These are phyloP conservation scores for Desoria tigrina DNA, from an alignment of 2,888 invertebrate species.

Conservation along the genomic window DNA sequence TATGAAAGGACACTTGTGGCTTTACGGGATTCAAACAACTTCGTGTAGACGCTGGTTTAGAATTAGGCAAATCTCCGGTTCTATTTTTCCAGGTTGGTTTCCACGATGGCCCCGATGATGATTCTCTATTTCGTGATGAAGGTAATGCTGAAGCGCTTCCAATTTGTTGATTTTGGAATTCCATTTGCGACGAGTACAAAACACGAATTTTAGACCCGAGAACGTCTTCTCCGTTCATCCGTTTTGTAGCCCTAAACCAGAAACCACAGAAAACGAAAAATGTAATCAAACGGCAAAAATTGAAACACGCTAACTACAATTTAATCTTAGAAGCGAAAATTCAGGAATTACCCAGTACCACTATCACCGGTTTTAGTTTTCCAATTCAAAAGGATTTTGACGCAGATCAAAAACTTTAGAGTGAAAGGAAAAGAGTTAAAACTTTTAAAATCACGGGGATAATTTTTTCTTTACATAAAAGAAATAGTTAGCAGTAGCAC, in stretches of 20 bases:
- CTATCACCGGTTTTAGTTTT: not conserved
- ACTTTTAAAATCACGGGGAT: not conserved
- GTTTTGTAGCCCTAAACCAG: conserved; percentile 70
- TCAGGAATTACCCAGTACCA: too few relatives aligned
- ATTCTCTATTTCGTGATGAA: conserved; percentile 9
- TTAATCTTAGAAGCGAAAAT: too few relatives aligned
- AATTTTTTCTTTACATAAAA: conserved; percentile 14
- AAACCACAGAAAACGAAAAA: conserved; percentile 49
- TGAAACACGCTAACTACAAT: too few relatives aligned
- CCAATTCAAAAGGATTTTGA: not conserved
- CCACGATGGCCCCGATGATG: conserved; percentile 20
- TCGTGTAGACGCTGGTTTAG: not conserved
- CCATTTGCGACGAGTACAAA: conserved; percentile 56
- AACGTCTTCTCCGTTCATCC: conserved; percentile 82
- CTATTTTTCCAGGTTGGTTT: conserved; percentile 35
- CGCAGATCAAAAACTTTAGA: conserved; percentile 28
- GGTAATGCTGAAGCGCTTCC: not conserved
- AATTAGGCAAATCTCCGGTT: conserved; percentile 6
- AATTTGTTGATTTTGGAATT: not conserved
- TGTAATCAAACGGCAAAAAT: conserved; percentile 28
- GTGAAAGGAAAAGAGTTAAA: conserved; percentile 1
- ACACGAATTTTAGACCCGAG: conserved; percentile 73
- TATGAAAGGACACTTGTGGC: conserved; percentile 4
- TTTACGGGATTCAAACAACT: not conserved
- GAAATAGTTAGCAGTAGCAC: too few relatives aligned